A percentile compares a stretch with the other conserved stretches of the same genome.
Evolutionary conservation across 2,113 vertebrate species (phyloP).

Genomic region (Amphilophus citrinellus): DNA sequence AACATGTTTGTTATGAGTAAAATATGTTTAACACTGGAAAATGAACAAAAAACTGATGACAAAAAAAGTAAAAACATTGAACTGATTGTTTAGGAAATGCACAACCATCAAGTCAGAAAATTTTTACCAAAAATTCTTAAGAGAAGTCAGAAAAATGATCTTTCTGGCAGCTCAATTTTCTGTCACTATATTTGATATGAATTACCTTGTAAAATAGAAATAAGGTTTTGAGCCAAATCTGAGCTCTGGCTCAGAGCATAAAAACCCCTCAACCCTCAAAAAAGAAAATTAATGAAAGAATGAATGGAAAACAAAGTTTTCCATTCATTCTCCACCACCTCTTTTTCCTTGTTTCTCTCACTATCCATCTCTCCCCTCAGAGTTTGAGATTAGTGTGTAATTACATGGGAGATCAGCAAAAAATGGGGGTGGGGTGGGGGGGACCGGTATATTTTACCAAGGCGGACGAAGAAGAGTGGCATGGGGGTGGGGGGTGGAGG

Average conservation of each 20-base stretch:
- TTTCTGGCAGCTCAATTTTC: background rate
- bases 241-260: too few species aligned
- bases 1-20: background rate
- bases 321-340: background rate
- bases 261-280: too few species aligned
- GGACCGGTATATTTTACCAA: slow-evolving; percentile 87
- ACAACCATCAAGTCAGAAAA: background rate
- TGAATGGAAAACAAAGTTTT: background rate
- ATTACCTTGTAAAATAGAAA: background rate
- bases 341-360: slow-evolving; percentile 19
- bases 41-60: background rate
- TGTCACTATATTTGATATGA: background rate
- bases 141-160: background rate
- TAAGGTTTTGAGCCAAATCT: too few species aligned
- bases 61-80: background rate
- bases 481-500: slow-evolving; percentile 31
- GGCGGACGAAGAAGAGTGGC: slow-evolving; percentile 64
- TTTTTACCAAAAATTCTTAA: background rate
- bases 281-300: background rate
- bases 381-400: slow-evolving; percentile 82
- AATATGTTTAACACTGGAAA: background rate
- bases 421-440: background rate
- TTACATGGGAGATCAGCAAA: slow-evolving; percentile 80
- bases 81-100: background rate
- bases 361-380: slow-evolving; percentile 46